Percentiles rank a stretch among this genome's conserved stretches.
Evolutionary conservation across 2,888 invertebrate species (phyloP).

Genomic region (Ptilodon capucinus): DNA sequence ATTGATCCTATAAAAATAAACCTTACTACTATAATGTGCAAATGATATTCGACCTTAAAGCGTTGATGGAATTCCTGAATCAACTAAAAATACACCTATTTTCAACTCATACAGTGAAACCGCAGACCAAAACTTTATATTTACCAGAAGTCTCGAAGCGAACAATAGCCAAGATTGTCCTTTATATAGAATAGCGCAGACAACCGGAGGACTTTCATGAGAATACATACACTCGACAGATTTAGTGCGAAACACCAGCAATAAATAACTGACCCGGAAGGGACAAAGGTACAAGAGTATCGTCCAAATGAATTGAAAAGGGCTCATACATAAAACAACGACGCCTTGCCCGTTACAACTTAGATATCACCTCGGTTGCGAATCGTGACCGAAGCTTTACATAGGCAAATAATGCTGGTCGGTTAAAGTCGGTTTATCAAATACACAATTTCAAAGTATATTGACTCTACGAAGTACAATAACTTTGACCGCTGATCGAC

Average conservation of each 20-base stretch:
- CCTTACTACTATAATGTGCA: no score
- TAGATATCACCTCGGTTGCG: slow-evolving; percentile 58
- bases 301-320: slow-evolving; percentile 79
- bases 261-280: slow-evolving; percentile 80
- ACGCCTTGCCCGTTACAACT: slow-evolving; percentile 51
- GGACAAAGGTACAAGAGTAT: slow-evolving; percentile 75
- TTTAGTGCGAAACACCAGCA: slow-evolving; percentile 72
- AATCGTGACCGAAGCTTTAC: slow-evolving; percentile 62
- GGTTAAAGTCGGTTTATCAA: background rate
- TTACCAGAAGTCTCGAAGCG: slow-evolving; percentile 20
- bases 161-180: slow-evolving; percentile 46
- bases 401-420: slow-evolving; percentile 37
- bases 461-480: background rate
- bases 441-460: background rate
- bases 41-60: no score
- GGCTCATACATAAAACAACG: slow-evolving; percentile 78
- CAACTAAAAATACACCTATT: background rate
- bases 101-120: background rate
- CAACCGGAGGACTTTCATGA: slow-evolving; percentile 46
- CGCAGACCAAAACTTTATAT: background rate
- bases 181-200: slow-evolving; percentile 39
- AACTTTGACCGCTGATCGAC: no score
- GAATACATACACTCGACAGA: slow-evolving; percentile 58
- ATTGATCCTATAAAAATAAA: no score
- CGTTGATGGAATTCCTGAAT: no score